Evolutionary conservation across 2,113 vertebrate genomes (phyloP), one percentile per base, ranked within the genome.

Genomic region (Entomyzon cyanotis): DNA sequence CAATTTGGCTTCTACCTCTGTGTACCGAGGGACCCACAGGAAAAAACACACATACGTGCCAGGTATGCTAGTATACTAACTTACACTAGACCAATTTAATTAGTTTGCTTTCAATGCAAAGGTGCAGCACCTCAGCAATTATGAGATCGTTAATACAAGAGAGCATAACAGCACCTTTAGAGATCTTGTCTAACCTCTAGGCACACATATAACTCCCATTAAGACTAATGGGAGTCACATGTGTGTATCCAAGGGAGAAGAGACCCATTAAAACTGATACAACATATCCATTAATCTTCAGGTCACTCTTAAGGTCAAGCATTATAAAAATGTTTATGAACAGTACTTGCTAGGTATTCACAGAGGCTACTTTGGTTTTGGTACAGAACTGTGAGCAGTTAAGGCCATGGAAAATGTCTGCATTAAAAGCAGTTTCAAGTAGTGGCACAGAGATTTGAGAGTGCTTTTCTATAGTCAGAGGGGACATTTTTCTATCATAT

Each of bases 241-340:
- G 89, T 93, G 83, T 75, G 90, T 83, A 96, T 92, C 91, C 93
- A 95, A 94, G 80, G 68, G 70, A 86, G 77, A 97, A 96, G 73
- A 90, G 94, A 65, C 74, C 92, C 95, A 97, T 97, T 97, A 97
- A 96, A 96, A 94, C 59, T 42, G 83, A 91, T 92, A 96, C 87
- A 96, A 94, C 89, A 86, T 82, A 95, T 89, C 91, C 93, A 94
- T 96, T 96, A 96, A 95, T 97, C 95, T 94, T 96, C 94, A 76
- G 95, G 94, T 97, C 94, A 92, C 63, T 90, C 74, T 89, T 95
- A 92, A 95, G 94, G 96, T 97, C 94, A 97, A 95, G 91, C 93
- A 93, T 92, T 97, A 89, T 84, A 96, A 97, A 97, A 96, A 92
- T 96, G 91, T 95, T 97, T 96, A 96, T 90, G 91, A 97, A 94